Percentiles rank a stretch among this genome's conserved stretches.
phyloP scores from a whole-genome alignment of 92 coral and sea anemone species.

The Porites divaricata region DNA sequence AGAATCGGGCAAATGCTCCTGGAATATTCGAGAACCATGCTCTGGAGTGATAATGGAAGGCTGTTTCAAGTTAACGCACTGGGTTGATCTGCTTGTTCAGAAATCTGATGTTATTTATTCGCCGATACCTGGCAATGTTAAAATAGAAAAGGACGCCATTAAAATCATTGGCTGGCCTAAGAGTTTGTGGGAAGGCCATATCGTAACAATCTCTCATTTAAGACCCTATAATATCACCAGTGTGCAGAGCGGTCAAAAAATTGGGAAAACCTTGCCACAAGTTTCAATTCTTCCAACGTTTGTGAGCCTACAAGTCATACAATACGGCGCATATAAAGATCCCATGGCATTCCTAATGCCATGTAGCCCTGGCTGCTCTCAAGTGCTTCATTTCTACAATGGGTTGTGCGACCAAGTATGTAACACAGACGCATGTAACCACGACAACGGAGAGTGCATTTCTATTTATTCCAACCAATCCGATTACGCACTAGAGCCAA shows the following conservation, averaged over 20 bases:
- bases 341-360: slow-evolving; percentile 42
- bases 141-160: slow-evolving; percentile 16
- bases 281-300: slow-evolving; percentile 27
- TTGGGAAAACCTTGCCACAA: slow-evolving; percentile 34
- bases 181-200: slow-evolving; percentile 54
- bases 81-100: slow-evolving; percentile 32
- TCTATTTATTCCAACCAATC: not conserved
- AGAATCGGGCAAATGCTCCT: slow-evolving; percentile 13
- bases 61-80: slow-evolving; percentile 37
- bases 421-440: slow-evolving; percentile 46
- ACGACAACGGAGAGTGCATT: slow-evolving; percentile 57
- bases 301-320: slow-evolving; percentile 20
- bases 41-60: slow-evolving; percentile 60
- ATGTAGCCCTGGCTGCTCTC: slow-evolving; percentile 62
- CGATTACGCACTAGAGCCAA: slow-evolving; percentile 5
- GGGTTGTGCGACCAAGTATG: slow-evolving; percentile 56
- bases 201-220: slow-evolving; percentile 48
- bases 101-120: slow-evolving; percentile 44
- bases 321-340: slow-evolving; percentile 29
- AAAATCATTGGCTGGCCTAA: slow-evolving; percentile 68
- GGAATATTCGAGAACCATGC: slow-evolving; percentile 68
- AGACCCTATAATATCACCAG: slow-evolving; percentile 54
- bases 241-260: slow-evolving; percentile 46
- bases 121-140: slow-evolving; percentile 65
- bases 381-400: slow-evolving; percentile 40